These are phyloP conservation scores for Anomalospiza imberbis DNA, from an alignment of 2,797 vertebrate species.

Conservation along the genomic window DNA sequence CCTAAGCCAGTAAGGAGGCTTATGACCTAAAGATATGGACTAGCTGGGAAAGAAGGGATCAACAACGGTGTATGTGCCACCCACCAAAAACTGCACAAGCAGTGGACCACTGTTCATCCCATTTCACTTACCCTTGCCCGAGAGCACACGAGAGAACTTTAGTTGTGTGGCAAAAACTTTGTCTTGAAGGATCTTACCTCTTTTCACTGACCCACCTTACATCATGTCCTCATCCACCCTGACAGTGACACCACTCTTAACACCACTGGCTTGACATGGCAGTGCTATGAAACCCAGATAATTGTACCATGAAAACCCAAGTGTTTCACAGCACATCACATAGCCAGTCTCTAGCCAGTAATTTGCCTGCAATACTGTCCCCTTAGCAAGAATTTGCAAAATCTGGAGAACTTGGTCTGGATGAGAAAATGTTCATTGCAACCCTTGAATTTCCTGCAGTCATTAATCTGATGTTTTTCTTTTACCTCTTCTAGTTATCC, in stretches of 20 bases:
- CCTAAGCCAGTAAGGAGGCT: not conserved
- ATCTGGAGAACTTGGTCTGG: not conserved
- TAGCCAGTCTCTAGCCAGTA: not conserved
- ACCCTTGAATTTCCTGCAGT: not conserved
- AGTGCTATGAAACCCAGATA: not conserved
- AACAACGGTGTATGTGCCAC: fast-evolving
- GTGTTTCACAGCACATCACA: not conserved
- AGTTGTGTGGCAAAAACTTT: not conserved
- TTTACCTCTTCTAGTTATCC: not conserved
- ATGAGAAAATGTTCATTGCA: not conserved
- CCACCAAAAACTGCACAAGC: not conserved
- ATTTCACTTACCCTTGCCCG: not conserved
- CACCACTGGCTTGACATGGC: not conserved
- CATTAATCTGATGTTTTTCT: not conserved
- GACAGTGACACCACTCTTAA: not conserved
- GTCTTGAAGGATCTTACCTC: not conserved
- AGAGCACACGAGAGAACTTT: not conserved
- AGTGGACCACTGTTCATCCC: not conserved
- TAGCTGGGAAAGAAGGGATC: not conserved
- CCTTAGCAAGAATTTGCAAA: not conserved
- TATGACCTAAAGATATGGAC: not conserved
- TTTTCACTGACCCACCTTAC: not conserved
- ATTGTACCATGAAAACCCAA: not conserved
- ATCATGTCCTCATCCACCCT: not conserved
- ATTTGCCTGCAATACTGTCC: not conserved